phyloP scores from a whole-genome alignment of 2,888 invertebrate species.

The Temnothorax unifasciatus region DNA sequence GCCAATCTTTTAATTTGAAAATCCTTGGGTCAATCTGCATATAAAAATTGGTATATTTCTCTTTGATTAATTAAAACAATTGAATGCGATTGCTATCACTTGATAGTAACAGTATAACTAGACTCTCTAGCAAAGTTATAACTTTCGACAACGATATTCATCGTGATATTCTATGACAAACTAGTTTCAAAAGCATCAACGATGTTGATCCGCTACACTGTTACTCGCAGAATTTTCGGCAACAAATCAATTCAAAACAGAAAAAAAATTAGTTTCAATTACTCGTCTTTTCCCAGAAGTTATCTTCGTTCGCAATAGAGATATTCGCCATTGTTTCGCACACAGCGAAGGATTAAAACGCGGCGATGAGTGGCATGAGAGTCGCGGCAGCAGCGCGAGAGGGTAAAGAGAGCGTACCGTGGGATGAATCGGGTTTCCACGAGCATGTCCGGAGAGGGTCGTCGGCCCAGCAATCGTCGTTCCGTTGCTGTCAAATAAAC shows the following conservation, averaged over 20 bases:
- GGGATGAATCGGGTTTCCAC: constrained; percentile 23
- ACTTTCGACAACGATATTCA: background rate
- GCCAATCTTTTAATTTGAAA: background rate
- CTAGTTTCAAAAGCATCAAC: background rate
- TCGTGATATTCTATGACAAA: background rate
- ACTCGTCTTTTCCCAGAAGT: background rate
- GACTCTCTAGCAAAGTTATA: background rate
- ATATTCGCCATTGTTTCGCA: background rate
- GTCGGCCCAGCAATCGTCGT: constrained; percentile 46
- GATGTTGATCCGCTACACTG: background rate
- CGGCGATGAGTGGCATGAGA: constrained; percentile 8
- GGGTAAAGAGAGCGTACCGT: background rate
- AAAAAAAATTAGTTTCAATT: background rate
- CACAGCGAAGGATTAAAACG: background rate
- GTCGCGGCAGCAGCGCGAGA: constrained; percentile 12
- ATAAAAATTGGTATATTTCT: background rate
- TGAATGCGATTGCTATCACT: background rate
- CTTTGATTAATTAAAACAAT: background rate
- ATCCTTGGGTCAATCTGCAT: background rate
- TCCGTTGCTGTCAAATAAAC: constrained; percentile 55
- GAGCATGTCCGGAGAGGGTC: constrained; percentile 22
- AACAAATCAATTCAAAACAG: background rate
- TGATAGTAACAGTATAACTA: background rate
- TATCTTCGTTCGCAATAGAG: background rate
- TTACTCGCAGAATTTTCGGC: background rate